Evolutionary conservation across 2,113 vertebrate species (phyloP), one percentile per base, ranked within the genome.

Genomic region (Mohoua ochrocephala): DNA sequence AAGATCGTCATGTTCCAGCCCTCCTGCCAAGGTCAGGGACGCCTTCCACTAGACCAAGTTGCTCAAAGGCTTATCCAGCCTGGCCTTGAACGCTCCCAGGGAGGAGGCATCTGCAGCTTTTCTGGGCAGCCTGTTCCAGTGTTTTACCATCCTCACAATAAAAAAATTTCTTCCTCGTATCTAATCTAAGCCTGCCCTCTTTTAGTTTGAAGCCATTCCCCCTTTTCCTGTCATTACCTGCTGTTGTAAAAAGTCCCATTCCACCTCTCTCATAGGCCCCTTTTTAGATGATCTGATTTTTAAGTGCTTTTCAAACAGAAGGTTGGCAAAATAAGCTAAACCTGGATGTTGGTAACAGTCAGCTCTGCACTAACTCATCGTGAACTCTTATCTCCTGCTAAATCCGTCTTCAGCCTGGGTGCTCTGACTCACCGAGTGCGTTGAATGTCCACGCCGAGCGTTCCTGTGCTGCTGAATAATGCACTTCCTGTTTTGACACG

Each of bases 401-500:
- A 70, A 67, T 70, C 60, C 6, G 1, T 28, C 64, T 61, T 33
- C 71, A 24, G 0, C 14, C 35, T 21, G 47, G 47, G 6, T 64
- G 53, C 45, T 61, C 18, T 94, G 91, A 87, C 75, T 95, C 94
- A 80, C 45, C 0, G 0, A 37, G 37, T 14, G 41, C 13, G 0
- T 1, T 22, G 11, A 28, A 3, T 11, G 37, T 68, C 90, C 74
- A 8, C 42, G 15, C 73, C 1, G 0, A 35, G 47, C 70, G 4
- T 85, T 88, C 1, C 24, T 63, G 57, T 57, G 41, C 13, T 60
- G 91, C 83, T 86, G 83, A 84, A 80, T 90, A 79, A 91, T 23
- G 45, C 20, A 4, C 53, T 95, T 97, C 96, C 96, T 88, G 92
- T 95, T 79, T 54, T 7, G 15, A 64, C 86, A 87, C 68, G 11